phyloP scores from a whole-genome alignment of 2,113 vertebrate genomes.

The Synchiropus splendidus region DNA sequence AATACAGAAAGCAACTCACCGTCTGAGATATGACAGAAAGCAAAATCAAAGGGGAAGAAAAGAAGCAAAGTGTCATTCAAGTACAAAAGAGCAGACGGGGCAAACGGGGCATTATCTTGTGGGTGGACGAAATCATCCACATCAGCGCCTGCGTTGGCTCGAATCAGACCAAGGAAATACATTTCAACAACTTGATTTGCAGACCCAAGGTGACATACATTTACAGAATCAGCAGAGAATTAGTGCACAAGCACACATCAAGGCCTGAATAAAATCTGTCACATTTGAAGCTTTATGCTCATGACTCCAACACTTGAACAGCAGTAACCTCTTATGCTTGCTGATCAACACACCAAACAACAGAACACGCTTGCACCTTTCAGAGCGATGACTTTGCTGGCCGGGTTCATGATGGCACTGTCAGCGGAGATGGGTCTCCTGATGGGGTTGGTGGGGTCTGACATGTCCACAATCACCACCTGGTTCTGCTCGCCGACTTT shows the following conservation, averaged over 20 bases:
- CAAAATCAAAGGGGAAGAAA: neutral
- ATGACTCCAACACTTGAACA: conserved; percentile 14
- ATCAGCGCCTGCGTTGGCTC: conserved; percentile 38
- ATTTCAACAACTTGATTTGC: conserved; percentile 37
- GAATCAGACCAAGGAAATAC: conserved; percentile 24
- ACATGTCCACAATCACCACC: conserved; percentile 84
- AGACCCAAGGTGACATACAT: conserved; percentile 30
- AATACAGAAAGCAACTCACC: conserved; percentile 56
- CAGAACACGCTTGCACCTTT: conserved; percentile 68
- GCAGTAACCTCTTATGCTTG: conserved; percentile 7
- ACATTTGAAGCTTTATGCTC: conserved; percentile 18
- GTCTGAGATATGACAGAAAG: conserved; percentile 60
- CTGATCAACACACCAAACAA: neutral
- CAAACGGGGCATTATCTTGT: conserved; percentile 11
- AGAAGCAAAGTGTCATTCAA: conserved; percentile 70
- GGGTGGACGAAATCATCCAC: conserved; percentile 30
- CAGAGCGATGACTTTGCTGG: conserved; percentile 85
- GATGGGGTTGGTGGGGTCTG: conserved; percentile 75
- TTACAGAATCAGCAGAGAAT: conserved; percentile 15
- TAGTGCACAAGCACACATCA: conserved; percentile 8
- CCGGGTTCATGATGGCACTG: conserved; percentile 88
- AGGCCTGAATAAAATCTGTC: conserved; percentile 14
- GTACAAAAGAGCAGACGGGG: conserved; percentile 47
- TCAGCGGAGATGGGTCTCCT: conserved; percentile 86
- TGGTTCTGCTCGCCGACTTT: conserved; percentile 87